Percentiles rank a stretch among this genome's conserved stretches.
Conservation (phyloP, 2,888 invertebrate species). For the Adelphocoris suturalis region DNA sequence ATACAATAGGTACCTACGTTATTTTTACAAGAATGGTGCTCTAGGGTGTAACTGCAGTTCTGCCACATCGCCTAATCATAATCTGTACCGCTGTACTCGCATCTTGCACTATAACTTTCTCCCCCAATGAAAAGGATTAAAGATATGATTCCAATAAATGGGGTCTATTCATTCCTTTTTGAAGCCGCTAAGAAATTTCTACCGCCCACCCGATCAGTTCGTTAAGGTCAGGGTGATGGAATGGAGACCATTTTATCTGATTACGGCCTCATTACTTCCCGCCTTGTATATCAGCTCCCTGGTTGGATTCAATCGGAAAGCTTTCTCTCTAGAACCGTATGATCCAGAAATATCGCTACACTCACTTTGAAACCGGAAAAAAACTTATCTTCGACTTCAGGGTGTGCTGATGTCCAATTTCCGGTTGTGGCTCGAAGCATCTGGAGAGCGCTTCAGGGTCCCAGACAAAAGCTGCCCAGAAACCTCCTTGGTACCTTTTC, state of each 20-base stretch:
- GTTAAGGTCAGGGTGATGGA: constrained; percentile 56
- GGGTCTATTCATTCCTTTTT: constrained; percentile 22
- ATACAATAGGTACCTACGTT: too few relatives aligned
- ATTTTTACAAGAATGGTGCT: too few relatives aligned
- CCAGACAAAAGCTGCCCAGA: too few relatives aligned
- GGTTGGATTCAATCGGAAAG: constrained; percentile 37
- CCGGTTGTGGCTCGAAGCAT: too few relatives aligned
- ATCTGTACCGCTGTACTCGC: too few relatives aligned
- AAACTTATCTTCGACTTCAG: neutral
- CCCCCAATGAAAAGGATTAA: neutral
- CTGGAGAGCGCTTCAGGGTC: too few relatives aligned
- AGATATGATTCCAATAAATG: constrained; percentile 27
- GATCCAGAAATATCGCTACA: constrained; percentile 24
- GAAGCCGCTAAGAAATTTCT: constrained; percentile 40
- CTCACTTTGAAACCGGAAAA: neutral
- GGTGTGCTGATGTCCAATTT: neutral
- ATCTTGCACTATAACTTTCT: neutral
- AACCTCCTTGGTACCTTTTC: too few relatives aligned
- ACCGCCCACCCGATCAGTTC: constrained; percentile 62
- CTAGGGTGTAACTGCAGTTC: too few relatives aligned
- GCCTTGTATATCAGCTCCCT: neutral
- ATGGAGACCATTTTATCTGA: constrained; percentile 60
- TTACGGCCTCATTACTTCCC: constrained; percentile 59
- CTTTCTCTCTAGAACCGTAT: constrained; percentile 19
- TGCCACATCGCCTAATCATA: neutral